These are phyloP conservation scores for Gymnosoma rotundatum DNA, from an alignment of 2,888 invertebrate species.

Conservation along the genomic window DNA sequence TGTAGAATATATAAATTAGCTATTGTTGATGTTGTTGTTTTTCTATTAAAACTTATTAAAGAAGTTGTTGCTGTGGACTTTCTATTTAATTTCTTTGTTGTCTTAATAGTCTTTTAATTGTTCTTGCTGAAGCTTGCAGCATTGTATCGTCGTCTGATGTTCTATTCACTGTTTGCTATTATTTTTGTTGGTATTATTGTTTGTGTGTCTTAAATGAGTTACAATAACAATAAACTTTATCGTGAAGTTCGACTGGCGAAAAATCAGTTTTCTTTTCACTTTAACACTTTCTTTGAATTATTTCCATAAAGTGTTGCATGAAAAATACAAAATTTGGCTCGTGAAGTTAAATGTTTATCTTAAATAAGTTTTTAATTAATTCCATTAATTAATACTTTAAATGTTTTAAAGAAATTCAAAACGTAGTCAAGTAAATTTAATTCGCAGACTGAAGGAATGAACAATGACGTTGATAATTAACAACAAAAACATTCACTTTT, in stretches of 20 bases:
- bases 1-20: neutral
- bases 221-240: slow-evolving; percentile 61
- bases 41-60: too few relatives aligned
- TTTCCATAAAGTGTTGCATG: slow-evolving; percentile 31
- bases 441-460: neutral
- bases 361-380: slow-evolving; percentile 66
- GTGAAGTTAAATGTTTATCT: slow-evolving; percentile 30
- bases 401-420: slow-evolving; percentile 33
- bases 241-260: slow-evolving; percentile 32
- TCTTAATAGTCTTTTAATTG: neutral
- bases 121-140: slow-evolving; percentile 7
- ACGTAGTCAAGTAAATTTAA: neutral
- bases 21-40: neutral
- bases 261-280: slow-evolving; percentile 34
- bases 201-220: slow-evolving; percentile 58
- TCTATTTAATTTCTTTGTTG: neutral
- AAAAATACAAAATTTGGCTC: neutral
- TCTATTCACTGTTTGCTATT: too few relatives aligned
- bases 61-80: neutral
- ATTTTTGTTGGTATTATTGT: slow-evolving; percentile 16
- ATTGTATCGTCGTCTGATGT: slow-evolving; percentile 14
- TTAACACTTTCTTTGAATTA: slow-evolving; percentile 49
- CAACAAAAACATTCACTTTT: too few relatives aligned
- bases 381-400: slow-evolving; percentile 60
- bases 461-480: too few relatives aligned